Base-by-base conservation (phyloP, 2,888 invertebrate genomes). In the Fragum whitleyi region DNA sequence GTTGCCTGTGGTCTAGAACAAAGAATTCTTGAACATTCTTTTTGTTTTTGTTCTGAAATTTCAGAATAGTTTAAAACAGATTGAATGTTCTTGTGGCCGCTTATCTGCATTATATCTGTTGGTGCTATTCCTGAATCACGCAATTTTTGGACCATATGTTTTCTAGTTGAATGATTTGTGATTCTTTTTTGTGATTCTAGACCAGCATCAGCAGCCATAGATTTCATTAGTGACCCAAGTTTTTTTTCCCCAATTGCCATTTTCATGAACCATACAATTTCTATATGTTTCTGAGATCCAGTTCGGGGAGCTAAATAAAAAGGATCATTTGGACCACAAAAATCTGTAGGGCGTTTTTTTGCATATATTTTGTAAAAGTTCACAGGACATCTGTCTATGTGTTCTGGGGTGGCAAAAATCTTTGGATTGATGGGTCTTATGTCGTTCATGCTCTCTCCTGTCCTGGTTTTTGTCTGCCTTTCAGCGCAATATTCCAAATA, bases 401-500 rank as follows among this genome's bases (percentile, higher is more conserved):
- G 61, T 19, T 72, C 57, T 1, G 73, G 74, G n/a, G n/a, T n/a
- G n/a, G n/a, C n/a, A n/a, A n/a, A n/a, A n/a, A n/a, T n/a, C n/a
- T n/a, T n/a, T n/a, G n/a, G 74, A 16, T 67, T 77, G 19, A 57
- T 21, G 28, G 59, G 26, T n/a, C 77, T 29, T 9, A 72, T 55
- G 67, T 78, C 51, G 21, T 26, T 47, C 19, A 74, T 39, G 74
- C 67, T 67, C n/a, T n/a, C n/a, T n/a, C n/a, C n/a, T n/a, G n/a
- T n/a, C n/a, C n/a, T n/a, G n/a, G n/a, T n/a, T n/a, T 81, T 74
- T 3, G 77, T 77, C 28, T 77, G 61, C 7, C 77, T 26, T 67
- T 81, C 74, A 47, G 61, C 39, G 9, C 42, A 42, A 16, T 68
- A 23, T 42, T 74, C 67, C 2, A 77, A 71, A 42, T 74, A 77